phyloP scores from a whole-genome alignment of 2,888 invertebrate species.

The Caenorhabditis japonica region DNA sequence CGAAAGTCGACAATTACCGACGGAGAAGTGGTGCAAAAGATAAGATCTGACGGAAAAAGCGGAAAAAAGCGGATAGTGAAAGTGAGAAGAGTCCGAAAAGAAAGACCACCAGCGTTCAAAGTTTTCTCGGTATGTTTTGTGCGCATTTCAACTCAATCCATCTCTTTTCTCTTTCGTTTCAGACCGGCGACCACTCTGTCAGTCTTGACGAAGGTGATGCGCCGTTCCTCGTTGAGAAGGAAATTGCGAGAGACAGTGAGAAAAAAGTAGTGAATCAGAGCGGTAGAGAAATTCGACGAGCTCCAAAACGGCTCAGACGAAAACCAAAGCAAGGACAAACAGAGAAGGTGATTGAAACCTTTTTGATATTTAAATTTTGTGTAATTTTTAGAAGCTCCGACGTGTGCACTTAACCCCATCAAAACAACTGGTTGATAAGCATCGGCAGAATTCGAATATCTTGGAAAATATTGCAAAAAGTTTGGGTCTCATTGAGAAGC shows the following conservation, averaged over 20 bases:
- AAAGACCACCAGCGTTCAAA: constrained; percentile 26
- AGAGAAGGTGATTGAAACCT: constrained; percentile 14
- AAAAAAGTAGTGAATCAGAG: constrained; percentile 33
- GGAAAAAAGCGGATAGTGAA: constrained; percentile 14
- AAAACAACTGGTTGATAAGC: constrained; percentile 13
- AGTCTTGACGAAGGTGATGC: constrained; percentile 35
- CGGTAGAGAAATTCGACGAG: constrained; percentile 9
- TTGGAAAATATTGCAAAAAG: constrained; percentile 42
- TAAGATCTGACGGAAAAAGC: constrained; percentile 11
- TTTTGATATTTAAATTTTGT: neutral
- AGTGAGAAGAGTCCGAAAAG: constrained; percentile 17
- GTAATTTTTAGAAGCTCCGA: constrained; percentile 40
- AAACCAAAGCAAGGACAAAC: constrained; percentile 15
- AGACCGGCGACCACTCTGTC: constrained; percentile 30
- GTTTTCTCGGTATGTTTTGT: constrained; percentile 24
- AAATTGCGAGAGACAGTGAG: constrained; percentile 45
- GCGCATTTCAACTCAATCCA: neutral
- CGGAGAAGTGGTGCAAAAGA: constrained; percentile 22
- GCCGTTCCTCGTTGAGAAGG: constrained; percentile 36
- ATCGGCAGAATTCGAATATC: constrained; percentile 35
- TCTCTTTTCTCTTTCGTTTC: neutral
- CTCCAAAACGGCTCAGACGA: constrained; percentile 16
- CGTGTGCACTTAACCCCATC: constrained; percentile 38
- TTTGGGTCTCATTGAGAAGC: constrained; percentile 37
- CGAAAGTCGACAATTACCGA: constrained; percentile 13